Evolutionary conservation across 2,888 invertebrate species (phyloP), one percentile per base, ranked within the genome.

Genomic region (Andrena trimmerana): DNA sequence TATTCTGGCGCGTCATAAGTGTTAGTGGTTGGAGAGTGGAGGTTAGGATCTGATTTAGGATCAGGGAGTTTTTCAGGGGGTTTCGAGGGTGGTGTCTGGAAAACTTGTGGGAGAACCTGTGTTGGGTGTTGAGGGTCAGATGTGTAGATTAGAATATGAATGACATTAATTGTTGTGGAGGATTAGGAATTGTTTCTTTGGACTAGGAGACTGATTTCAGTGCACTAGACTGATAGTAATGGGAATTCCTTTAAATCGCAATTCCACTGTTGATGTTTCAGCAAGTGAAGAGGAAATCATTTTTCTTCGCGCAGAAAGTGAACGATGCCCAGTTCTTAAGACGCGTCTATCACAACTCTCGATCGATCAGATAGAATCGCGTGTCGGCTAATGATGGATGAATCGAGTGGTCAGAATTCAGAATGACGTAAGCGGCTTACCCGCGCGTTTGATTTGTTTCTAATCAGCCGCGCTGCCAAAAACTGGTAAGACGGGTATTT

Each of bases 401-500:
- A 81, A 75, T 83, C 73, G 73, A 69, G 20, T 7, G 42, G 59
- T 3, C 52, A 36, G 72, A n/a, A 50, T 60, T 48, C 29, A 33
- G 24, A 42, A 31, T 81, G 83, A 74, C 66, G 81, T 72, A 70
- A 81, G 82, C 68, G 54, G 75, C 78, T 83, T 75, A 74, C 60
- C 52, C 60, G 48, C 5, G n/a, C 52, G 59, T 70, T 65, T 59
- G 82, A 78, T 82, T 70, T 65, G 65, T 52, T 27, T 42, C 66
- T 82, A 82, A 84, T 84, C 84, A 59, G 66, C 24, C 60, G 16
- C 60, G 63, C 54, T 68, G 69, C 79, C 76, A 60, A 74, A 73
- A 84, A 77, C 67, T 67, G 71, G 84, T 68, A 62, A 80, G 63
- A 72, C 74, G 71, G 73, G 74, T 83, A 78, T 72, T 74, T 77